Conservation (phyloP, 2,113 vertebrate genomes). For the Gasterosteus aculeatus region DNA sequence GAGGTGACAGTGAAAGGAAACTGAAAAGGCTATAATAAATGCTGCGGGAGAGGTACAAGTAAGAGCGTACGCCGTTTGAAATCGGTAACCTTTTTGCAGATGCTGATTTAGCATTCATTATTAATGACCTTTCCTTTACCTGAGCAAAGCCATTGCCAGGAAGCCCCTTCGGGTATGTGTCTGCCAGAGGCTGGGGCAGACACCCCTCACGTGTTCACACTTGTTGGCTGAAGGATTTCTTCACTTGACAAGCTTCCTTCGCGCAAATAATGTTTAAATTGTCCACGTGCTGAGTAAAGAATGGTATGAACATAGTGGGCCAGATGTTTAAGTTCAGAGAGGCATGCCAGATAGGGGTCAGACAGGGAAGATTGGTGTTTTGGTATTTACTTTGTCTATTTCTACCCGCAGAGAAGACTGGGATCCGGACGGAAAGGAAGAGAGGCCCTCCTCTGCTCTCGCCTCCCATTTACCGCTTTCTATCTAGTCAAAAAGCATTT, state of each 20-base stretch:
- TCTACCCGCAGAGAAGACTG: slow-evolving; percentile 19
- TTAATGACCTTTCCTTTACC: slow-evolving; percentile 77
- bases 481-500: slow-evolving; percentile 76
- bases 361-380: slow-evolving; percentile 33
- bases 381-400: slow-evolving; percentile 48
- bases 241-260: slow-evolving; percentile 48
- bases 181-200: slow-evolving; percentile 60
- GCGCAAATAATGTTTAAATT: slow-evolving; percentile 68
- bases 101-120: slow-evolving; percentile 80
- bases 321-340: slow-evolving; percentile 63
- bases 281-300: slow-evolving; percentile 61
- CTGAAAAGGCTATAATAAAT: slow-evolving; percentile 77
- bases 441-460: slow-evolving; percentile 29
- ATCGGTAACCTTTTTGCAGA: slow-evolving; percentile 77
- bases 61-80: slow-evolving; percentile 61
- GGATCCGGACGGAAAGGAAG: slow-evolving; percentile 2
- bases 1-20: slow-evolving; percentile 71
- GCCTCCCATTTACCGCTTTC: slow-evolving; percentile 66
- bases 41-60: slow-evolving; percentile 70
- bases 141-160: slow-evolving; percentile 73
- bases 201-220: slow-evolving; percentile 60
- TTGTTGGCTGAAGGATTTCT: slow-evolving; percentile 68
- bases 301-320: slow-evolving; percentile 43
- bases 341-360: slow-evolving; percentile 53
- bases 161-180: slow-evolving; percentile 70